A percentile compares a stretch with the other conserved stretches of the same genome.
These are phyloP conservation scores for Pecten maximus DNA, from an alignment of 2,888 invertebrate species.

Conservation along the genomic window DNA sequence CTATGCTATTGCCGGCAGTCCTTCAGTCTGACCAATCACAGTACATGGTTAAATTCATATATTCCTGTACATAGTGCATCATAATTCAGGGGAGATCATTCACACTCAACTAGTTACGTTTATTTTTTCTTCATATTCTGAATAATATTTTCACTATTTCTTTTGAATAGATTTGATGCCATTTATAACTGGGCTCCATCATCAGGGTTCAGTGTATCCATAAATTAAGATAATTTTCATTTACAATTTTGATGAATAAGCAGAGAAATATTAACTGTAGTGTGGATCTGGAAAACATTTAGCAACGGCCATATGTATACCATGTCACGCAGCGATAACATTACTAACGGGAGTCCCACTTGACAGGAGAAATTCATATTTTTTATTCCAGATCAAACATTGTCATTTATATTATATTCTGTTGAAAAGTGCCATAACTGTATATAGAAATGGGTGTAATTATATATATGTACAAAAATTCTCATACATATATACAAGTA, in stretches of 20 bases:
- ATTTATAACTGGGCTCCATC: not conserved
- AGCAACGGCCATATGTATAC: not conserved
- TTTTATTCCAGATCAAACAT: not conserved
- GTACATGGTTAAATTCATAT: not conserved
- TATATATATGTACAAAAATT: not conserved
- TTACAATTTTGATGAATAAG: not conserved
- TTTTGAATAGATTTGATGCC: not conserved
- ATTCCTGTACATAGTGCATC: not conserved
- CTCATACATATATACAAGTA: too few relatives aligned
- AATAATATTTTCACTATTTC: not conserved
- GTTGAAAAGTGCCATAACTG: constrained; percentile 23
- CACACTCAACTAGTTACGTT: not conserved
- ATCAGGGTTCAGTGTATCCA: not conserved
- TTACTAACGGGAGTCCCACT: not conserved
- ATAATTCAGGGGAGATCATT: not conserved
- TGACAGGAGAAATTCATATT: not conserved
- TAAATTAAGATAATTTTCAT: not conserved
- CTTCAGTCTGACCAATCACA: not conserved
- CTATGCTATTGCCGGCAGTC: not conserved
- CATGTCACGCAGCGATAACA: not conserved
- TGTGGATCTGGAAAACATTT: not conserved
- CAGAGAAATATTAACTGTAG: not conserved
- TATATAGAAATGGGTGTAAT: not conserved
- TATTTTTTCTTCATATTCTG: not conserved
- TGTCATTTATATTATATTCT: not conserved